Conservation (phyloP, 2,888 invertebrate genomes). For the Entomobrya proxima region DNA sequence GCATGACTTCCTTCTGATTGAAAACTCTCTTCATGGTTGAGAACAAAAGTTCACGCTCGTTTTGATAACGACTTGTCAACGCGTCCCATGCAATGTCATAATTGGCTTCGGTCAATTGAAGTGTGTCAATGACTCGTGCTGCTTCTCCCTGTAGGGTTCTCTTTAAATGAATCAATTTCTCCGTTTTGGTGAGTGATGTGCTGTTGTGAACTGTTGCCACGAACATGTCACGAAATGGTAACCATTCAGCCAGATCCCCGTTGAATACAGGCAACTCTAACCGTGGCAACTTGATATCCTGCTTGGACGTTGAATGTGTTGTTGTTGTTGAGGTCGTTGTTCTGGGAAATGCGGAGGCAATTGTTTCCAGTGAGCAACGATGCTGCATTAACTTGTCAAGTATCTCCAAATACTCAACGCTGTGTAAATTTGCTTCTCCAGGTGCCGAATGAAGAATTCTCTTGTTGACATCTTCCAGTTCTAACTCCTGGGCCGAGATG, state of each 20-base stretch:
- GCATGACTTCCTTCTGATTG: neutral
- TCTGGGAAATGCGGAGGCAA: neutral
- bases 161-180: slow-evolving; percentile 63
- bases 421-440: neutral
- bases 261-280: slow-evolving; percentile 42
- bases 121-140: slow-evolving; percentile 37
- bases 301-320: neutral
- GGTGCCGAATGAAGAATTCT: neutral
- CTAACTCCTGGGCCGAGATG: neutral
- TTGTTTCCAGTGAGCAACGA: neutral
- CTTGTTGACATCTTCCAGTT: slow-evolving; percentile 3
- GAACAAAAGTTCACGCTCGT: slow-evolving; percentile 57
- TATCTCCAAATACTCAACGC: neutral
- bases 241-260: slow-evolving; percentile 51
- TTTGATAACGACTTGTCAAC: slow-evolving; percentile 51
- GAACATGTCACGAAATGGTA: slow-evolving; percentile 57
- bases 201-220: slow-evolving; percentile 43
- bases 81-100: slow-evolving; percentile 61
- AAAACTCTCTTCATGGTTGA: slow-evolving; percentile 34
- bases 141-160: slow-evolving; percentile 55
- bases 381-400: neutral
- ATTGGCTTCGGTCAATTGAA: slow-evolving; percentile 54
- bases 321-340: neutral
- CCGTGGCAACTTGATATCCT: slow-evolving; percentile 29
- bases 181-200: neutral